These are phyloP conservation scores for Agapornis canus DNA, from an alignment of 2,797 vertebrate species.

Conservation along the genomic window DNA sequence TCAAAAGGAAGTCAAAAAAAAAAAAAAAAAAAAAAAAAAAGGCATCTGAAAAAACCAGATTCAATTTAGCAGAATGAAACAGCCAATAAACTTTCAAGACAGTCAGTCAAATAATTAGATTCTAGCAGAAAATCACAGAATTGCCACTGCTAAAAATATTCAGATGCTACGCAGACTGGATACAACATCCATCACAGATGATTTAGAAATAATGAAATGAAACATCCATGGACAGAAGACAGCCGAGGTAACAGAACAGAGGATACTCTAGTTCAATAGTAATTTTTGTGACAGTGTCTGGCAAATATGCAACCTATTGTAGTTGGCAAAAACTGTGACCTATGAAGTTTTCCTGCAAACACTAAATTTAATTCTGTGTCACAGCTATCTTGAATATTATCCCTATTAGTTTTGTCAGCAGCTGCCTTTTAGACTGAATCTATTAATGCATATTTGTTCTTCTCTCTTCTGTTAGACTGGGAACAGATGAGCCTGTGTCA, in stretches of 20 bases:
- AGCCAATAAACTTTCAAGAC: not conserved
- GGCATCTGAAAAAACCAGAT: not conserved
- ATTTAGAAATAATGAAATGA: constrained; percentile 12
- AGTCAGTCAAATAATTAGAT: not conserved
- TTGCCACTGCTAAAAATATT: not conserved
- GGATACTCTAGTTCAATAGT: not conserved
- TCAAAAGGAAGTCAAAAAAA: no score
- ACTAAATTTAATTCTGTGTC: not conserved
- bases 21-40: not conserved
- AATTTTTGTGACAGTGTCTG: not conserved
- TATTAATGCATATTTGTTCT: not conserved
- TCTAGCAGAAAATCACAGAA: not conserved
- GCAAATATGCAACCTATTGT: not conserved
- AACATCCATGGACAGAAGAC: not conserved
- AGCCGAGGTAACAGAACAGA: not conserved
- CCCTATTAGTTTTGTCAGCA: not conserved
- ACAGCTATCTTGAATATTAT: not conserved
- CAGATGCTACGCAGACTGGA: fast-evolving
- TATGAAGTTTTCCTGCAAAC: not conserved
- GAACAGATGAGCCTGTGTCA: not conserved
- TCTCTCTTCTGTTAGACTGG: not conserved
- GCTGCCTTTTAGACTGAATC: not conserved
- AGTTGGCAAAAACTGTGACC: not conserved
- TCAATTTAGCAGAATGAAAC: not conserved
- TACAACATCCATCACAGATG: not conserved